phyloP scores from a whole-genome alignment of 2,888 invertebrate species.

The Melanargia galathea region DNA sequence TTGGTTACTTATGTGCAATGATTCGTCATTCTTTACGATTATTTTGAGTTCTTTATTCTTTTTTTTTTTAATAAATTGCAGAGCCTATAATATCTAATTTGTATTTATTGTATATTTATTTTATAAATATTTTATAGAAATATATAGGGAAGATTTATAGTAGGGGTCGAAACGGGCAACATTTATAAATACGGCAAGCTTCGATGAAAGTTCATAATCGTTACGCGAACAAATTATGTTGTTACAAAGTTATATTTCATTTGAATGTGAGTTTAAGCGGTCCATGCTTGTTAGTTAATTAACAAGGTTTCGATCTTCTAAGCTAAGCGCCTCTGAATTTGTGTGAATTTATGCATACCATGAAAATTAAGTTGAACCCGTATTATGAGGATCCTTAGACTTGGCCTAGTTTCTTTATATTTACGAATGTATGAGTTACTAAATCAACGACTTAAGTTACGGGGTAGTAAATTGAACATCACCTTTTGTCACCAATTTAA shows the following conservation, averaged over 20 bases:
- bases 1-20: too few species aligned
- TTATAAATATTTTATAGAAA: not conserved
- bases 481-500: too few species aligned
- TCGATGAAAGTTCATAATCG: slow-evolving; percentile 32
- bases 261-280: slow-evolving; percentile 31
- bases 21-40: too few species aligned
- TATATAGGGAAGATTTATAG: slow-evolving; percentile 6
- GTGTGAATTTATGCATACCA: not conserved
- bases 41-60: too few species aligned
- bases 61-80: too few species aligned
- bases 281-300: slow-evolving; percentile 18
- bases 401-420: too few species aligned
- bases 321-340: not conserved
- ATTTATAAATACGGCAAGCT: slow-evolving; percentile 23
- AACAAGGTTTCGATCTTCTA: slow-evolving; percentile 11
- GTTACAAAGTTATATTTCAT: slow-evolving; percentile 29
- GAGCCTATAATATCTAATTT: too few species aligned
- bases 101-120: too few species aligned
- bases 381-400: not conserved
- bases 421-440: too few species aligned
- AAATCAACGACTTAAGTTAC: too few species aligned
- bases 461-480: too few species aligned
- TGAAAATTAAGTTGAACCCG: not conserved
- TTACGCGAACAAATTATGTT: slow-evolving; percentile 32
- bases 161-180: slow-evolving; percentile 15